These are phyloP conservation scores for Trachops cirrhosus DNA, from an alignment of 2,797 vertebrate species.

Conservation along the genomic window DNA sequence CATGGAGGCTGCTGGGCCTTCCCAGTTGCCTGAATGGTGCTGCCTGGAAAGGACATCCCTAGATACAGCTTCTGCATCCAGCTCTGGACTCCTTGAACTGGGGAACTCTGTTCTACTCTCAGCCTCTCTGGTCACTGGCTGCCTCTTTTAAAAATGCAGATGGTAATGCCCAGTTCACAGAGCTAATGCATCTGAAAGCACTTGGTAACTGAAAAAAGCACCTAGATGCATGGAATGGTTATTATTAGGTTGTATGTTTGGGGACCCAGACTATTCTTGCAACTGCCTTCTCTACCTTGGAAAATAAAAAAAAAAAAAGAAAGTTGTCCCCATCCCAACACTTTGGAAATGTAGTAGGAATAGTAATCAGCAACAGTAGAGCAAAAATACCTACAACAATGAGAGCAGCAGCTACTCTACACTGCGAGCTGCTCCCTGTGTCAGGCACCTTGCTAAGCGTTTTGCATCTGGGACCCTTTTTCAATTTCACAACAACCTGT, in stretches of 20 bases:
- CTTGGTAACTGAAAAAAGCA: not conserved
- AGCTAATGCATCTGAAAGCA: not conserved
- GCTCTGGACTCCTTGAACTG: not conserved
- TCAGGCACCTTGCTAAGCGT: rapidly evolving
- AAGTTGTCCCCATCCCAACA: not conserved
- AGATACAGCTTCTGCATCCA: not conserved
- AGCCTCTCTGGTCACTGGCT: not conserved
- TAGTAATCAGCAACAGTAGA: rapidly evolving
- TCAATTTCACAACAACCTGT: too few species aligned
- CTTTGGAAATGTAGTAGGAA: not conserved
- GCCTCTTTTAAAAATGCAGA: not conserved
- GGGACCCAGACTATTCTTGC: not conserved
- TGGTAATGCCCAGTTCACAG: too few species aligned
- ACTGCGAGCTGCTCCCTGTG: not conserved
- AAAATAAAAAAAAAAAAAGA: not conserved
- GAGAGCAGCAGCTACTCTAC: not conserved
- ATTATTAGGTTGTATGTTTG: not conserved
- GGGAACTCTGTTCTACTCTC: not conserved
- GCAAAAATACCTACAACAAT: rapidly evolving
- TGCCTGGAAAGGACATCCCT: not conserved
- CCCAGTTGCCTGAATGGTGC: rapidly evolving
- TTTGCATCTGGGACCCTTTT: rapidly evolving
- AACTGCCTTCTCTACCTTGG: not conserved
- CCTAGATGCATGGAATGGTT: rapidly evolving
- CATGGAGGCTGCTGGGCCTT: not conserved